Conservation (phyloP, 2,888 invertebrate genomes). For the Drosophila monieri region DNA sequence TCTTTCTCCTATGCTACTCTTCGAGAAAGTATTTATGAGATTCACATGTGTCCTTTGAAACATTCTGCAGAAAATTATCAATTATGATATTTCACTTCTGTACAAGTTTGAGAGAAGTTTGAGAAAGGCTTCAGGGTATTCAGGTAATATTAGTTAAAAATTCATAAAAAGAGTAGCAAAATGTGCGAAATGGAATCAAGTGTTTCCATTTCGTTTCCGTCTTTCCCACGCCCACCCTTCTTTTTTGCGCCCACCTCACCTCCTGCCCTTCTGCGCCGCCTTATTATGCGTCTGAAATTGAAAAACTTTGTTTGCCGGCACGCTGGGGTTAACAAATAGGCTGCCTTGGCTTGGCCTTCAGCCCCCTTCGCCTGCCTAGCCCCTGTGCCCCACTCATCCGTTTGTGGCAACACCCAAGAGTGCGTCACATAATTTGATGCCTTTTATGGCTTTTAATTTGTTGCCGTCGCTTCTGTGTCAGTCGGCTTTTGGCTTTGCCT, state of each 20-base stretch:
- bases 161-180: background rate
- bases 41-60: background rate
- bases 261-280: constrained; percentile 54
- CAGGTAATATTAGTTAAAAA: background rate
- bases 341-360: constrained; percentile 31
- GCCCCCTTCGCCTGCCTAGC: constrained; percentile 9
- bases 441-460: constrained; percentile 79
- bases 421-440: constrained; percentile 79
- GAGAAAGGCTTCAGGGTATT: background rate
- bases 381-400: constrained; percentile 11
- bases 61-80: too few relatives aligned
- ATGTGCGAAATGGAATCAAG: background rate
- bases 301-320: constrained; percentile 80
- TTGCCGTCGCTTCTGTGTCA: constrained; percentile 58
- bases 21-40: background rate
- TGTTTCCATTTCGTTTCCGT: background rate
- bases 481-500: constrained; percentile 31
- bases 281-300: constrained; percentile 81
- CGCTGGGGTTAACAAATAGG: constrained; percentile 80
- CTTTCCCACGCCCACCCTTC: background rate
- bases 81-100: too few relatives aligned
- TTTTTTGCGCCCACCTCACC: constrained; percentile 2
- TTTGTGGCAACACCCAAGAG: constrained; percentile 60
- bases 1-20: background rate
- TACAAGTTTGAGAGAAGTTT: too few relatives aligned